Conservation (phyloP, 2,113 vertebrate species). For the Rhabdornis inornatus region DNA sequence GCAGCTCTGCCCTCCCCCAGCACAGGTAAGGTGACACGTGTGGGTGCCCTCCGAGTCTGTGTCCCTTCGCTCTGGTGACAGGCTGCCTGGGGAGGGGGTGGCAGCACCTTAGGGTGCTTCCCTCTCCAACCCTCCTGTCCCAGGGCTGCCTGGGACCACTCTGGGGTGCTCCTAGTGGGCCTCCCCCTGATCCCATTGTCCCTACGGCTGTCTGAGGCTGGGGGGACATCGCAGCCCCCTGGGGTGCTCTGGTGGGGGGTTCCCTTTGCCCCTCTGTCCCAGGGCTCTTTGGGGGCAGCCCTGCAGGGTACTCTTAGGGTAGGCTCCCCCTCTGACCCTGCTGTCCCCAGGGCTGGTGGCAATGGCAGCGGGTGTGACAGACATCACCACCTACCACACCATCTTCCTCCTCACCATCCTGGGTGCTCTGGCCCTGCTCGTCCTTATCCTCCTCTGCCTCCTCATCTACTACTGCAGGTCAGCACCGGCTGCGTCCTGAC, state of each 20-base stretch:
- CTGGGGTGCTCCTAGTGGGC: neutral
- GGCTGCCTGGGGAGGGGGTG: neutral
- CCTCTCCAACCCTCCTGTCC: neutral
- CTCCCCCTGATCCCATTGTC: neutral
- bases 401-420: constrained; percentile 95
- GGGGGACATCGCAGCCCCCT: neutral
- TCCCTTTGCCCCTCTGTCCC: neutral
- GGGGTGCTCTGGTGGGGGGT: neutral
- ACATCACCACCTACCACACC: constrained; percentile 95
- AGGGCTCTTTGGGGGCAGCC: neutral
- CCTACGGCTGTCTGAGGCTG: constrained; percentile 64
- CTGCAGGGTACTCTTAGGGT: neutral
- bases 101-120: neutral
- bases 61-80: neutral
- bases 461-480: constrained; percentile 98
- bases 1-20: constrained; percentile 86
- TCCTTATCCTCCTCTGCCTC: constrained; percentile 91
- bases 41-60: neutral
- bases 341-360: constrained; percentile 77
- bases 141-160: constrained; percentile 65
- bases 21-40: constrained; percentile 65
- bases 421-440: constrained; percentile 88
- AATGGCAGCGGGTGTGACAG: constrained; percentile 83
- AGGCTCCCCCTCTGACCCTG: neutral
- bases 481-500: neutral